Evolutionary conservation across 2,888 invertebrate genomes (phyloP).

Genomic region (Nomada hirtipes): DNA sequence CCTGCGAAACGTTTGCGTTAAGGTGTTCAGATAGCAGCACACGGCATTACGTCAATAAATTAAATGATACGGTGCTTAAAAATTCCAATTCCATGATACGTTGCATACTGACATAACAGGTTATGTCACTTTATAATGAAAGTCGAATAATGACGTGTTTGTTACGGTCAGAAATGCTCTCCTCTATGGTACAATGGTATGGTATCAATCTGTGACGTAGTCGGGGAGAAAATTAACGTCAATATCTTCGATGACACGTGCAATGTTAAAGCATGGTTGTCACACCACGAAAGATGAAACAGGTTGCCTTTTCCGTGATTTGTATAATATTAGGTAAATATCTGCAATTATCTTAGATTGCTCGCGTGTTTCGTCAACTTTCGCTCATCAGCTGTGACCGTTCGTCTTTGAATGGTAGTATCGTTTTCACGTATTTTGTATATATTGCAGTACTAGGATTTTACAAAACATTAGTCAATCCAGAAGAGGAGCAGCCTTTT

Average conservation of each 20-base stretch:
- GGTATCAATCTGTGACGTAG: constrained; percentile 21
- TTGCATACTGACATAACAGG: not conserved
- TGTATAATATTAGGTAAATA: constrained; percentile 80
- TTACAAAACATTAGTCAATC: constrained; percentile 83
- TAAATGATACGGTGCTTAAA: constrained; percentile 4
- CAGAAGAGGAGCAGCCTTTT: constrained; percentile 76
- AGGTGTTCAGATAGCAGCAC: constrained; percentile 46
- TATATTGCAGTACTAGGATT: constrained; percentile 82
- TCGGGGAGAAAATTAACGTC: constrained; percentile 35
- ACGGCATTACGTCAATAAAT: constrained; percentile 52
- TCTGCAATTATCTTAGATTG: not conserved
- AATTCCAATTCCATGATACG: not conserved
- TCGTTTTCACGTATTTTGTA: not conserved
- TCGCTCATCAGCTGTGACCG: not conserved
- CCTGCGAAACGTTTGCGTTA: constrained; percentile 15
- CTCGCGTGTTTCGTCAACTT: not conserved
- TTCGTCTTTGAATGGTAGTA: not conserved
- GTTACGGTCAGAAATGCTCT: constrained; percentile 1
- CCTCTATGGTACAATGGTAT: constrained; percentile 19
- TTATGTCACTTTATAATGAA: not conserved
- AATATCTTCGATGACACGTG: constrained; percentile 54
- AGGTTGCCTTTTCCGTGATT: constrained; percentile 77
- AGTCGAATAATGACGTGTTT: constrained; percentile 41
- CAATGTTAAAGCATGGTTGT: constrained; percentile 75
- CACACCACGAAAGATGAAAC: constrained; percentile 82